These are phyloP conservation scores for Trachops cirrhosus DNA, from an alignment of 2,797 vertebrate species.

Conservation along the genomic window DNA sequence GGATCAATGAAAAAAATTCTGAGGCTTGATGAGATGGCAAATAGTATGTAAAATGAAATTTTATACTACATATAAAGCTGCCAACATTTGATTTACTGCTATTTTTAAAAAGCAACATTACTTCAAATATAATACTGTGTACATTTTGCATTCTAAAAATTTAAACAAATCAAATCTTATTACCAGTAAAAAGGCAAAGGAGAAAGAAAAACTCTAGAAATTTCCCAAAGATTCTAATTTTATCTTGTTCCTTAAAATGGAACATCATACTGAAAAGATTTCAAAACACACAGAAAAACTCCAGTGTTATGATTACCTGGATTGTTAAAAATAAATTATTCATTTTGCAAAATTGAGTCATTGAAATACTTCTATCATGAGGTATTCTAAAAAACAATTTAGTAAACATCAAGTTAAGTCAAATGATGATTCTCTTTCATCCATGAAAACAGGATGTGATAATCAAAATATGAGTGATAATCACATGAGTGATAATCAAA, in stretches of 20 bases:
- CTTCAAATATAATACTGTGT: neutral
- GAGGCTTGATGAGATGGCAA: neutral
- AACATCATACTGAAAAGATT: neutral
- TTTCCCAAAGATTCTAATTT: neutral
- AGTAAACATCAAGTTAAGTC: slow-evolving; percentile 6
- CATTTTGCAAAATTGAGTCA: neutral
- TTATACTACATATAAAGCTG: neutral
- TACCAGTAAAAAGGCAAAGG: slow-evolving; percentile 5
- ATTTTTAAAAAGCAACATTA: neutral
- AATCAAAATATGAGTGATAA: neutral
- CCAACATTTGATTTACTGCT: neutral
- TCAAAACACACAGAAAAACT: neutral
- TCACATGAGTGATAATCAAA: neutral
- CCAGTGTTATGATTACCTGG: neutral
- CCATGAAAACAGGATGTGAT: too few relatives aligned
- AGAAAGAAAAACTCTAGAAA: neutral
- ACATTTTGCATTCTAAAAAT: neutral
- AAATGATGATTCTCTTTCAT: neutral
- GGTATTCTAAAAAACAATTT: neutral
- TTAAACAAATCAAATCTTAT: neutral
- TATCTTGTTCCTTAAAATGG: neutral
- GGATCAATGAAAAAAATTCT: neutral
- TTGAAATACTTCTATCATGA: slow-evolving; percentile 3
- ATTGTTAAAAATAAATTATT: neutral
- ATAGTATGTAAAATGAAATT: neutral